Percentiles rank a stretch among this genome's conserved stretches.
These are phyloP conservation scores for Limnodromus scolopaceus DNA, from an alignment of 2,797 vertebrate species.

Conservation along the genomic window DNA sequence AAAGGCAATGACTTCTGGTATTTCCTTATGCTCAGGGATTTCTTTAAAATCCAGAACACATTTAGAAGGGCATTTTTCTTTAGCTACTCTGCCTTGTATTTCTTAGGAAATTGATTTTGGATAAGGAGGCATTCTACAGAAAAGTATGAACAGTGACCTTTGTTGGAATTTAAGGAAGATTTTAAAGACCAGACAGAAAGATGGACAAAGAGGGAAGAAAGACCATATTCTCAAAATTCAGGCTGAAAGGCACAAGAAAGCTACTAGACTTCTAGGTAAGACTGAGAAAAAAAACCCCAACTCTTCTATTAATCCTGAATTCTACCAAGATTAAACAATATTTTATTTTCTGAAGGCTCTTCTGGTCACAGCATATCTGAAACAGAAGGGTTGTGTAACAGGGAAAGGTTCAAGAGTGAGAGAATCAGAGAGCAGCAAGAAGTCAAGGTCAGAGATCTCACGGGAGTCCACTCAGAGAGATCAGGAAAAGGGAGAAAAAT, in stretches of 20 bases:
- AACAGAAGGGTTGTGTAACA: background rate
- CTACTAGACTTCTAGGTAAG: background rate
- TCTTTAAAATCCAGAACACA: background rate
- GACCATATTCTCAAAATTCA: background rate
- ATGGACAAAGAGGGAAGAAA: background rate
- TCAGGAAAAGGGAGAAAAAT: background rate
- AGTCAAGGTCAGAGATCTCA: background rate
- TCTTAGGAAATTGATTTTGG: background rate
- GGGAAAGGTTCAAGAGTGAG: background rate
- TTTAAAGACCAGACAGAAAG: background rate
- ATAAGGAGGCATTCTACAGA: background rate
- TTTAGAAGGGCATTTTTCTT: background rate
- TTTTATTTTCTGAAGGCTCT: background rate
- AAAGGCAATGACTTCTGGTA: background rate
- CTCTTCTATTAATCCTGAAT: background rate
- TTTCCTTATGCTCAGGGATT: background rate
- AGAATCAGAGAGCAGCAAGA: background rate
- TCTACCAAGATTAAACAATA: background rate
- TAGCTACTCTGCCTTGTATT: background rate
- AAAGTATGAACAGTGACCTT: background rate
- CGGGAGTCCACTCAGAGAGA: background rate
- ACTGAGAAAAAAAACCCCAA: background rate
- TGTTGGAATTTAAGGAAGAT: background rate
- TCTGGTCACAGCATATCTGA: background rate
- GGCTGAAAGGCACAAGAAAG: background rate